Base-by-base conservation (phyloP, 2,113 vertebrate species). In the Hydropotes inermis region DNA sequence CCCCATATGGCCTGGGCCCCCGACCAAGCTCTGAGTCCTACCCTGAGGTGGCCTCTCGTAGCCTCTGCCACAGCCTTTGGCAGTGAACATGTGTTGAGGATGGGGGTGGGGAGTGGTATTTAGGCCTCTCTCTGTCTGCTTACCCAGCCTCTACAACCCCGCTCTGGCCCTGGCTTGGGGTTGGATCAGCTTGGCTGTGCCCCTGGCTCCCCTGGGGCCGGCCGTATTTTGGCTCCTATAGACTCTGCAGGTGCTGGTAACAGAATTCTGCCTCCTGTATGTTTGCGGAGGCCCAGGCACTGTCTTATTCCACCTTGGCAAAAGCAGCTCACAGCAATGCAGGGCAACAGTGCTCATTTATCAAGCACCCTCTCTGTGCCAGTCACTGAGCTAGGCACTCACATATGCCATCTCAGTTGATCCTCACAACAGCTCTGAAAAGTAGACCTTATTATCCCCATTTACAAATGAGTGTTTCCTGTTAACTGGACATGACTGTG, bases 1-100 rank as follows among this genome's bases (percentile, higher is more conserved):
- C 94, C 97, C 97, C 98, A 97, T 98, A 97, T 98, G 98, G 95
- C 95, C 96, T 93, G 97, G 97, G 97, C 98, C 95, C 88, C 91
- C 89, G 86, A 98, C 95, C 96, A 97, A 98, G 91, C 91, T 88
- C 93, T 60, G 96, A 94, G 81, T 79, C 67, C 67, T 97, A 54
- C 97, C 96, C 94, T 33, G 50, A 96, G 94, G 94, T 97, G 91
- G 96, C 95, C 89, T 93, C 93, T 98, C 17, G 17, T 90, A 92
- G 91, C 82, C 55, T 87, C 67, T 97, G 93, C 86, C 82, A 39
- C 36, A 36, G 39, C 43, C 74, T 67, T 87, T 88, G 94, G 88
- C 85, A 88, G 81, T 9, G n/a, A 92, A 43, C 11, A 11, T 90
- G 67, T 87, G 64, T 47, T 83, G 70, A 96, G 55, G 61, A 57